These are phyloP conservation scores for Andrena minutula DNA, from an alignment of 2,888 invertebrate genomes.

Conservation along the genomic window DNA sequence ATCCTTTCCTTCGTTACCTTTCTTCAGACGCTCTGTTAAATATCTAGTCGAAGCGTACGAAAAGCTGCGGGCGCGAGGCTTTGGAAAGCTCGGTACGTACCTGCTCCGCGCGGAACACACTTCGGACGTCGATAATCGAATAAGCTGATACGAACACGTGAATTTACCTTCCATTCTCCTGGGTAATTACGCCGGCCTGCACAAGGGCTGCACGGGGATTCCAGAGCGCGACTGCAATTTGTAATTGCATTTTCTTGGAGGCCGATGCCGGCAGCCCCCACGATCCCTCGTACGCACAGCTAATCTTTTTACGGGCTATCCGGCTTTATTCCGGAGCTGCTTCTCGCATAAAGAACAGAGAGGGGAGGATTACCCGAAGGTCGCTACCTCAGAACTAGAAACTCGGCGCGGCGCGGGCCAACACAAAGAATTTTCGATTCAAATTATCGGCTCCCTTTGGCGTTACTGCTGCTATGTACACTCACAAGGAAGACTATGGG, in stretches of 20 bases:
- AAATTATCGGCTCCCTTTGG: slow-evolving; percentile 27
- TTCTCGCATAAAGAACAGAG: slow-evolving; percentile 27
- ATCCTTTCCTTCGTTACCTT: neutral
- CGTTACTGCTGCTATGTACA: no score
- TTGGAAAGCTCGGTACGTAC: neutral
- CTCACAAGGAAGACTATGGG: no score
- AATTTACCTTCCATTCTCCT: slow-evolving; percentile 47
- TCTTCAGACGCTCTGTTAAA: neutral
- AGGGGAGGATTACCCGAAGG: slow-evolving; percentile 10
- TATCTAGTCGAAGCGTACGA: neutral
- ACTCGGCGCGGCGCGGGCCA: neutral
- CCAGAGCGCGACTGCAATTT: slow-evolving; percentile 31
- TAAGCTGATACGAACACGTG: slow-evolving; percentile 34
- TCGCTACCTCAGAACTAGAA: neutral
- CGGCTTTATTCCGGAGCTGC: slow-evolving; percentile 39
- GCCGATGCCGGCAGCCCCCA: neutral
- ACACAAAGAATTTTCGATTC: slow-evolving; percentile 34
- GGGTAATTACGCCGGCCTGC: slow-evolving; percentile 52
- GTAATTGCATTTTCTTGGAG: slow-evolving; percentile 66
- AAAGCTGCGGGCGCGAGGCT: neutral
- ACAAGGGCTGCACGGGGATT: slow-evolving; percentile 36
- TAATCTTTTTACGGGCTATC: slow-evolving; percentile 65
- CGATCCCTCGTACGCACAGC: slow-evolving; percentile 42
- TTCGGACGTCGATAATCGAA: slow-evolving; percentile 34
- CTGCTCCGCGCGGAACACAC: neutral